Percentiles rank a stretch among this genome's conserved stretches.
Evolutionary conservation across 2,113 vertebrate species (phyloP).

Genomic region (Anseranas semipalmata): DNA sequence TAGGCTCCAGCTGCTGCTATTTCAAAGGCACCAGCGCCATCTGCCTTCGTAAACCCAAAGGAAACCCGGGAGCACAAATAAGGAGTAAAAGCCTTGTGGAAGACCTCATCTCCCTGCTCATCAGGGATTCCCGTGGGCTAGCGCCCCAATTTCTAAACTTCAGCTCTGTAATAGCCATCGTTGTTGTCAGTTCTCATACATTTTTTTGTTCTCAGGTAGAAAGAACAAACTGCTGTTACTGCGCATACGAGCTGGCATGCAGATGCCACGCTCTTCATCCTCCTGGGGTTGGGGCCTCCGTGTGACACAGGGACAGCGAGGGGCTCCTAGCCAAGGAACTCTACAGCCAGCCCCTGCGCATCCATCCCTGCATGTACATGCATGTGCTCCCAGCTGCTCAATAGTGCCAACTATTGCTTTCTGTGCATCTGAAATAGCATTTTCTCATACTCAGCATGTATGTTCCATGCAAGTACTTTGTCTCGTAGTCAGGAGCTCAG

Average conservation of each 20-base stretch:
- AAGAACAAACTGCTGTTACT: too few species aligned
- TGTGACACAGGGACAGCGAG: background rate
- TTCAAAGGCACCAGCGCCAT: background rate
- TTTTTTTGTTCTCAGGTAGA: background rate
- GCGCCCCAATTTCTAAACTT: fast-evolving
- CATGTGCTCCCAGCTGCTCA: background rate
- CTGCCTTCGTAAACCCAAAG: background rate
- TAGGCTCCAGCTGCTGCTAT: background rate
- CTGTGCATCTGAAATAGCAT: fast-evolving
- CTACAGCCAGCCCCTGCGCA: fast-evolving
- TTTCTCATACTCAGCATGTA: background rate
- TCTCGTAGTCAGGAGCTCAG: background rate
- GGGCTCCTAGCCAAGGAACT: background rate
- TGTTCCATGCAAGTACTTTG: background rate
- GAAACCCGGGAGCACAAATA: fast-evolving
- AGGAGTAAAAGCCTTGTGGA: fast-evolving
- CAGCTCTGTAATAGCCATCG: fast-evolving
- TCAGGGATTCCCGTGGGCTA: fast-evolving
- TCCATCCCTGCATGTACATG: fast-evolving
- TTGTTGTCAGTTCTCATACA: fast-evolving
- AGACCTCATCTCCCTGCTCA: fast-evolving
- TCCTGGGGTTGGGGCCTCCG: background rate
- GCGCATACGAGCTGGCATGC: fast-evolving
- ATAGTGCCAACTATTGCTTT: fast-evolving
- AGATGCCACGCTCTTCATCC: background rate